Evolutionary conservation across 1,140 invertebrate genomes (phyloP).

Genomic region (Solen grandis): DNA sequence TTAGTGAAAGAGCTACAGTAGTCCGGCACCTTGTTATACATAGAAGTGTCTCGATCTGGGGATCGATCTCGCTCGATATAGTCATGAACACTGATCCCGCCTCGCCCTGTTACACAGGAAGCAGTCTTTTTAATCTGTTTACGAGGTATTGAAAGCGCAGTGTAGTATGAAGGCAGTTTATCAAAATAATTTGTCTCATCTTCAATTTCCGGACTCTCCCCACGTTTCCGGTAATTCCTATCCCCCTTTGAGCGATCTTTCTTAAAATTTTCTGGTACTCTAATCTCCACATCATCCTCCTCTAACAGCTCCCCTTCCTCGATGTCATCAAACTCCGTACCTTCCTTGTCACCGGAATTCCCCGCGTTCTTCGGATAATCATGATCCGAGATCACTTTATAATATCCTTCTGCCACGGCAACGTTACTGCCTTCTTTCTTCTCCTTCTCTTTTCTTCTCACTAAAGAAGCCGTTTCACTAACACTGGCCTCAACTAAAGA

Average conservation of each 20-base stretch:
- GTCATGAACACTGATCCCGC: constrained; percentile 59
- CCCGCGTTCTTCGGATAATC: constrained; percentile 81
- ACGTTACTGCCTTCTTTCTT: background rate
- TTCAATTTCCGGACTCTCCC: constrained; percentile 28
- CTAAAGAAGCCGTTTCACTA: background rate
- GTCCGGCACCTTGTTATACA: constrained; percentile 74
- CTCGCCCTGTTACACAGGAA: constrained; percentile 16
- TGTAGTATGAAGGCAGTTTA: constrained; percentile 76
- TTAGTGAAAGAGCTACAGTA: constrained; percentile 79
- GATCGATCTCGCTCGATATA: constrained; percentile 66
- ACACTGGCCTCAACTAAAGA: constrained; percentile 4
- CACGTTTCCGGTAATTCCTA: constrained; percentile 56
- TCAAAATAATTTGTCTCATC: constrained; percentile 66
- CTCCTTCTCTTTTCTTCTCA: background rate
- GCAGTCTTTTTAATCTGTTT: constrained; percentile 63
- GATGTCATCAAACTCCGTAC: constrained; percentile 35
- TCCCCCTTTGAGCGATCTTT: background rate
- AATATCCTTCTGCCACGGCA: constrained; percentile 76
- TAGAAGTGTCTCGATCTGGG: constrained; percentile 55
- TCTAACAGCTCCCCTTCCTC: constrained; percentile 71
- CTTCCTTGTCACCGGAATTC: constrained; percentile 5
- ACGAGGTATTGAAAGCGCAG: constrained; percentile 68
- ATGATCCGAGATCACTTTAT: constrained; percentile 75
- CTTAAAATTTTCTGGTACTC: constrained; percentile 11
- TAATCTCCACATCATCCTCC: constrained; percentile 77